phyloP scores from a whole-genome alignment of 2,113 vertebrate genomes.

The Lamprotornis superbus region DNA sequence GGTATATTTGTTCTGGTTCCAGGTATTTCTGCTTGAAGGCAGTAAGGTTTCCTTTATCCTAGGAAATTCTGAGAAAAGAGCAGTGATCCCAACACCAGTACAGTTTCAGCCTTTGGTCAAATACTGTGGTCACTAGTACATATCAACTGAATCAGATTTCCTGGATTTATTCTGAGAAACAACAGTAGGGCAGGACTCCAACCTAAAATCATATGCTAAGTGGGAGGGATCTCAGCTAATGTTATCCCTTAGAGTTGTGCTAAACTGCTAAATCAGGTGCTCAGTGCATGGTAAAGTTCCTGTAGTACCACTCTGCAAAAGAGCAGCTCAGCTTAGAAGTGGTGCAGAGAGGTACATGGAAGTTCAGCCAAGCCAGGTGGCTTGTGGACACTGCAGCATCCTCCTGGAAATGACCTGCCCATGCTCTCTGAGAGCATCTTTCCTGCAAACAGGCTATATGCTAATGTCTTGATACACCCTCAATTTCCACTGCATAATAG shows the following conservation, averaged over 20 bases:
- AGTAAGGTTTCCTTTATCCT: not conserved
- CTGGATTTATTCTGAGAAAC: not conserved
- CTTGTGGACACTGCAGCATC: not conserved
- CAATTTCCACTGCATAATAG: conserved; percentile 11
- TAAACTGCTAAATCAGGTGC: not conserved
- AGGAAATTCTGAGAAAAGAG: not conserved
- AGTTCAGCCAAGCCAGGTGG: not conserved
- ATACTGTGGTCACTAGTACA: not conserved
- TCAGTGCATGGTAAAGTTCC: not conserved
- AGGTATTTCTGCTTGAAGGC: not conserved
- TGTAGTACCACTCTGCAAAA: not conserved
- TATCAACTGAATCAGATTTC: not conserved
- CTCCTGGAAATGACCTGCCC: not conserved
- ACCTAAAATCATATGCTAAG: not conserved
- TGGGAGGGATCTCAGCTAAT: not conserved
- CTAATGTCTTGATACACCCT: not conserved
- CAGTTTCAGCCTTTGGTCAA: not conserved
- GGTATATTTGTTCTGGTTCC: not conserved
- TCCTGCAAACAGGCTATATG: not conserved
- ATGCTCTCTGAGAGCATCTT: not conserved
- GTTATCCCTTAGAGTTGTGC: not conserved
- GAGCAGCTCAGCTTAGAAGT: not conserved
- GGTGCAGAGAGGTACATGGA: not conserved
- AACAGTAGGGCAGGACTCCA: not conserved
- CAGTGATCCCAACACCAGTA: not conserved